phyloP scores from a whole-genome alignment of 37 sponge, comb jelly and placozoan genomes.

The Haliclona indistincta region DNA sequence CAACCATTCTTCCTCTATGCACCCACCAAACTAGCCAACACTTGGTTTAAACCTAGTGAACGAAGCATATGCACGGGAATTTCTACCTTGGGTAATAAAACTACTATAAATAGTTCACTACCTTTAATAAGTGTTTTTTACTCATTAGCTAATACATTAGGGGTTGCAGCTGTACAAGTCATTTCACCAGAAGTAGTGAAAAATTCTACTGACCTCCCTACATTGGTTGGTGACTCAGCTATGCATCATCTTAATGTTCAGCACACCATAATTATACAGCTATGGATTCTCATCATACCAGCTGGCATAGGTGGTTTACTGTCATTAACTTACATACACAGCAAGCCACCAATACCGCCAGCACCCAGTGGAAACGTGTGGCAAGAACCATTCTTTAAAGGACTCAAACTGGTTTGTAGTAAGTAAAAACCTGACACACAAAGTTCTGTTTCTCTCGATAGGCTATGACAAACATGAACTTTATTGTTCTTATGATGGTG shows the following conservation, averaged over 20 bases:
- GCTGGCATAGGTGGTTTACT: constrained; percentile 48
- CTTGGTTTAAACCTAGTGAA: constrained; percentile 73
- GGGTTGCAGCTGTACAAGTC: constrained; percentile 43
- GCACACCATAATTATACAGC: too few relatives aligned
- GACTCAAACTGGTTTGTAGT: constrained; percentile 53
- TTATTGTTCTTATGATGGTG: constrained; percentile 33
- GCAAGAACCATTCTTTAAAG: constrained; percentile 62
- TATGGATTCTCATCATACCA: constrained; percentile 76
- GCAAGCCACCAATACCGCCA: constrained; percentile 76
- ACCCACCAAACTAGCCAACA: constrained; percentile 72
- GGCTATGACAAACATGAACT: constrained; percentile 31
- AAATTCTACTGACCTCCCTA: constrained; percentile 13
- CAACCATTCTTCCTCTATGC: constrained; percentile 74
- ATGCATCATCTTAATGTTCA: too few relatives aligned
- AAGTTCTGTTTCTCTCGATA: too few relatives aligned
- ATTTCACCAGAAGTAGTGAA: constrained; percentile 67
- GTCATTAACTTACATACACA: constrained; percentile 53
- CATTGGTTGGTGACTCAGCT: constrained; percentile 37
- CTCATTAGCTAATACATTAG: not conserved
- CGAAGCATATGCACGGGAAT: constrained; percentile 24
- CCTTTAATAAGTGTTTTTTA: not conserved
- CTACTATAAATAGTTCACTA: constrained; percentile 4
- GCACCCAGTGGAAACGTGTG: constrained; percentile 49
- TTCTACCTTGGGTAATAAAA: constrained; percentile 33
- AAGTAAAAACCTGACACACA: too few relatives aligned